Evolutionary conservation across 1,140 invertebrate species (phyloP), one percentile per base, ranked within the genome.

Genomic region (Arion vulgaris): DNA sequence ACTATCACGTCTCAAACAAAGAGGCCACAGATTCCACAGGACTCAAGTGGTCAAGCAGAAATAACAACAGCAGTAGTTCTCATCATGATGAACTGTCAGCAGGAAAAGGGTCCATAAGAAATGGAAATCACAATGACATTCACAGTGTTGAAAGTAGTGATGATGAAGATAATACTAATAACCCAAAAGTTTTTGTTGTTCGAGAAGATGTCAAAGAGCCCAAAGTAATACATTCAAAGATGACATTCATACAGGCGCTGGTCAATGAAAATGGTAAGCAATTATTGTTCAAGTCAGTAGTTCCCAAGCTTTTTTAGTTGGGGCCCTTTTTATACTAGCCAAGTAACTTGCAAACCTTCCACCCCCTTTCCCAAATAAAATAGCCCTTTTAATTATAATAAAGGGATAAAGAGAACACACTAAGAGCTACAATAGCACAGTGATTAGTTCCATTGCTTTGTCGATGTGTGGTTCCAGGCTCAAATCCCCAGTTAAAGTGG

Each of bases 241-340:
- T 73, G 71, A 34, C 38, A 19, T 82, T 76, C 49, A 76, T 76
- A 2, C 51, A 76, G 34, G 15, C 74, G 9, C 49, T 76, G 26
- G 74, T 76, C 23, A 49, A 49, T 28, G 4, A n/a, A 51, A 76
- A 76, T 53, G 71, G 71, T 73, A 73, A 26, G 71, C 13, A 39
- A 4, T 66, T 57, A 57, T 45, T 5, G 41, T 45, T 45, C 15
- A 45, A 45, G 41, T 5, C 41, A 45, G n/a, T n/a, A n/a, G n/a
- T n/a, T n/a, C n/a, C n/a, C n/a, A n/a, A n/a, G n/a, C n/a, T n/a
- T n/a, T n/a, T n/a, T n/a, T n/a, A n/a, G n/a, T n/a, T n/a, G n/a
- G n/a, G n/a, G n/a, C n/a, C n/a, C n/a, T n/a, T n/a, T n/a, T n/a
- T n/a, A n/a, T n/a, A n/a, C n/a, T n/a, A n/a, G n/a, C n/a, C n/a